phyloP scores from a whole-genome alignment of 2,888 invertebrate genomes.

The Acrobasis repandana region DNA sequence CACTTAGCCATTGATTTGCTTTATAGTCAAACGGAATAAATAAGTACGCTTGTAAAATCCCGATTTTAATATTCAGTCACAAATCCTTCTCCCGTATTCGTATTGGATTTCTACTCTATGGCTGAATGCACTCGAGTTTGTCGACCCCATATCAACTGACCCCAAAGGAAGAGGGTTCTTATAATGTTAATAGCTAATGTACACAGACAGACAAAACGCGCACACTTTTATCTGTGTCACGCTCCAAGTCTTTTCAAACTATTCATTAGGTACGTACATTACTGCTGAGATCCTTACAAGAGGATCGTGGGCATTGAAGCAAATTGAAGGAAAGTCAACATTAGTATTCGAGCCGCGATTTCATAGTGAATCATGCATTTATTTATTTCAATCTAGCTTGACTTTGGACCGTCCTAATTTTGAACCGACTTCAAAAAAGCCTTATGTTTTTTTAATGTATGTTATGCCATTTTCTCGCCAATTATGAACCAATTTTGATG shows the following conservation, averaged over 20 bases:
- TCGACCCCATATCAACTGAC: slow-evolving; percentile 66
- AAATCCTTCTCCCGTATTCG: not conserved
- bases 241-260: slow-evolving; percentile 52
- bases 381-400: not conserved
- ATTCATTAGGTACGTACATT: slow-evolving; percentile 41
- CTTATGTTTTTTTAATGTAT: too few relatives aligned
- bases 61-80: slow-evolving; percentile 11
- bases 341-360: slow-evolving; percentile 51
- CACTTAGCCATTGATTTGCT: not conserved
- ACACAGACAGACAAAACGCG: slow-evolving; percentile 56
- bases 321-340: slow-evolving; percentile 41
- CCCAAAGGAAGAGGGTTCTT: slow-evolving; percentile 71
- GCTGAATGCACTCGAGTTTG: slow-evolving; percentile 69
- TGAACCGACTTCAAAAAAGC: too few relatives aligned
- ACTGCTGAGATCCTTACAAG: slow-evolving; percentile 24
- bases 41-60: slow-evolving; percentile 5
- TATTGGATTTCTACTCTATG: slow-evolving; percentile 35
- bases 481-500: too few relatives aligned
- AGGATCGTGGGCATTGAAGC: not conserved
- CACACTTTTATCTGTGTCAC: slow-evolving; percentile 68
- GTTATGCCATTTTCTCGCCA: too few relatives aligned
- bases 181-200: slow-evolving; percentile 64
- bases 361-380: slow-evolving; percentile 23
- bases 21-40: slow-evolving; percentile 10
- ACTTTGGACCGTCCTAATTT: not conserved